phyloP scores from a whole-genome alignment of 2,888 invertebrate genomes.

The Meteorus cinctellus region DNA sequence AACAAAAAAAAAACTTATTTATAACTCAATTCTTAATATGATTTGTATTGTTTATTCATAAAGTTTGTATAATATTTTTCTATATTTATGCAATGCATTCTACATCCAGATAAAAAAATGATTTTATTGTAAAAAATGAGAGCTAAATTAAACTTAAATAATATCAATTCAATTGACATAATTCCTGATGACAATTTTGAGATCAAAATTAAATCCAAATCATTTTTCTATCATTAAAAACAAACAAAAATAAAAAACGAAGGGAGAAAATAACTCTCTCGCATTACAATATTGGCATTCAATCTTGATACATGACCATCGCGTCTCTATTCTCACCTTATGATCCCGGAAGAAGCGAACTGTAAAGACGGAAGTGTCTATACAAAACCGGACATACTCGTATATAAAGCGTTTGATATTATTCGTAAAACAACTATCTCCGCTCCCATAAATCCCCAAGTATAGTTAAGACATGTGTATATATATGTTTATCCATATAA shows the following conservation, averaged over 20 bases:
- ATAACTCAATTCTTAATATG: too few relatives aligned
- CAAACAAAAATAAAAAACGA: neutral
- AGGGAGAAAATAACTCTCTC: neutral
- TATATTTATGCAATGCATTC: too few relatives aligned
- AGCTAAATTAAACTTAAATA: too few relatives aligned
- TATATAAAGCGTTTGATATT: conserved; percentile 10
- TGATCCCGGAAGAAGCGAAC: neutral
- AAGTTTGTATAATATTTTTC: too few relatives aligned
- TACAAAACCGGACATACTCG: conserved; percentile 18
- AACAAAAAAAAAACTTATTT: too few relatives aligned
- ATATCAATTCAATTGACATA: too few relatives aligned
- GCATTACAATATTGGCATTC: neutral
- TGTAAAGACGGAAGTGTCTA: conserved; percentile 18
- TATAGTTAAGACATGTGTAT: neutral
- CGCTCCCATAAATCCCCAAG: conserved; percentile 1
- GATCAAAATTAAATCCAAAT: too few relatives aligned
- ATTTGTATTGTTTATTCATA: too few relatives aligned
- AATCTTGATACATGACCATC: conserved; percentile 7
- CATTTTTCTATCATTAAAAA: too few relatives aligned
- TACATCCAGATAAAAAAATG: too few relatives aligned
- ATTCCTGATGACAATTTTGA: too few relatives aligned
- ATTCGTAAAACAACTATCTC: conserved; percentile 10
- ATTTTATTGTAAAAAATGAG: too few relatives aligned
- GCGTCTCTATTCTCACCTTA: neutral
- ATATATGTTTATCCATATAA: conserved; percentile 11